Conservation (phyloP, 2,113 vertebrate genomes). For the Oceanodroma tethys region DNA sequence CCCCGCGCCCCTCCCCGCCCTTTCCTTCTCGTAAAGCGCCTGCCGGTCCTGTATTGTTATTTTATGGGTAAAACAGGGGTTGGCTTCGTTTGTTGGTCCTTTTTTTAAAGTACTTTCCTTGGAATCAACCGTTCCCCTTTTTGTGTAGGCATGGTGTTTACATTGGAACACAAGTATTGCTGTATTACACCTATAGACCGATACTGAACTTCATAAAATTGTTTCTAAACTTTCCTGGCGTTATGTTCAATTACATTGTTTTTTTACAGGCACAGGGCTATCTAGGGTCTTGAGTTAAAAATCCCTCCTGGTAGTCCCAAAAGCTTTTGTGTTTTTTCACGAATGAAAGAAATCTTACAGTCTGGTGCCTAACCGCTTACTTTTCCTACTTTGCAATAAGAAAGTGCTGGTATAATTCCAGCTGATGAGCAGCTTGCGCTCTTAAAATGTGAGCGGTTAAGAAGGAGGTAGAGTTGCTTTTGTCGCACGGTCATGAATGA, state of each 20-base stretch:
- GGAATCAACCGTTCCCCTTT: accelerated
- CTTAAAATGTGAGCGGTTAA: background rate
- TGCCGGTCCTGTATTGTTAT: accelerated
- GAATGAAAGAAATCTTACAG: background rate
- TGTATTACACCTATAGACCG: accelerated
- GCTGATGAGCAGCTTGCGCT: background rate
- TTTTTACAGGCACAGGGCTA: accelerated
- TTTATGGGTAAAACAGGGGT: accelerated
- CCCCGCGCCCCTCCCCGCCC: accelerated
- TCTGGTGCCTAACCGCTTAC: accelerated
- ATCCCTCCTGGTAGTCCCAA: background rate
- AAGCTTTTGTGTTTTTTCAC: background rate
- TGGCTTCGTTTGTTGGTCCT: accelerated
- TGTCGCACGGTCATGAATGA: accelerated
- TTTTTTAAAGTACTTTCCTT: too few relatives aligned
- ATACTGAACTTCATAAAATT: accelerated
- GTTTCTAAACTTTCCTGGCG: background rate
- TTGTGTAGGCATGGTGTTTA: accelerated
- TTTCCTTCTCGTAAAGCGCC: accelerated
- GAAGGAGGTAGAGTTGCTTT: background rate
- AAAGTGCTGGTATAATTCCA: background rate
- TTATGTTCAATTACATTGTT: accelerated
- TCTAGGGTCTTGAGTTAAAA: background rate
- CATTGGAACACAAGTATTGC: accelerated
- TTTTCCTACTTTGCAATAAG: background rate